Percentiles rank a stretch among this genome's conserved stretches.
phyloP scores from a whole-genome alignment of 2,113 vertebrate genomes.

The Dissostichus mawsoni region DNA sequence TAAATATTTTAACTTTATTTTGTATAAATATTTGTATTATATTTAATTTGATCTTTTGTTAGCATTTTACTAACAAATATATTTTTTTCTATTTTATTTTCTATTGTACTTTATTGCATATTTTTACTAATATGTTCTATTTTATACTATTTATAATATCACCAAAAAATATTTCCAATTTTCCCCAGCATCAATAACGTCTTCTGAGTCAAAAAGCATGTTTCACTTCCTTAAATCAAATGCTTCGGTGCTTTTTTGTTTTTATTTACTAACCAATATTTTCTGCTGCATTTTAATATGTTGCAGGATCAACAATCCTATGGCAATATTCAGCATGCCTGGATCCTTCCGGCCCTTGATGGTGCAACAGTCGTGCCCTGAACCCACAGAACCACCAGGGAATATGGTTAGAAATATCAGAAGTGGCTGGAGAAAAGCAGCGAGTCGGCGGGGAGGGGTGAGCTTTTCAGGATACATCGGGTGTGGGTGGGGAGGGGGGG shows the following conservation, averaged over 20 bases:
- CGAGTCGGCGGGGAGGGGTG: conserved; percentile 45
- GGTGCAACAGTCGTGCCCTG: conserved; percentile 63
- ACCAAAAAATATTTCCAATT: too few relatives aligned
- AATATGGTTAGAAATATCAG: conserved; percentile 70
- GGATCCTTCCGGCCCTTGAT: conserved; percentile 5
- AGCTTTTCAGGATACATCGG: conserved; percentile 60
- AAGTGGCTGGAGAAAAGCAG: conserved; percentile 53
- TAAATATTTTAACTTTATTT: too few relatives aligned
- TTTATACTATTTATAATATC: too few relatives aligned
- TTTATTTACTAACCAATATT: background rate
- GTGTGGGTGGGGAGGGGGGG: background rate
- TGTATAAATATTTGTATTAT: too few relatives aligned
- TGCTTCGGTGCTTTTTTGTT: too few relatives aligned
- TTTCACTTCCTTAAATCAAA: conserved; percentile 43
- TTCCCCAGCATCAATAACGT: too few relatives aligned
- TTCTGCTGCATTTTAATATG: background rate
- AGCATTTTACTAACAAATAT: too few relatives aligned
- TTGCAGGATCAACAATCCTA: conserved; percentile 20
- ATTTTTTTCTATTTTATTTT: too few relatives aligned
- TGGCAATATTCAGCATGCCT: background rate
- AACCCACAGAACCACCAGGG: conserved; percentile 43
- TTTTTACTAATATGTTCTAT: too few relatives aligned
- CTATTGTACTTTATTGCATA: too few relatives aligned
- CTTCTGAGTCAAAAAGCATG: too few relatives aligned
- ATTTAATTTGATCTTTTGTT: too few relatives aligned